Percentiles rank a stretch among this genome's conserved stretches.
Evolutionary conservation across 2,888 invertebrate genomes (phyloP).

Genomic region (Tenthredo distinguenda): DNA sequence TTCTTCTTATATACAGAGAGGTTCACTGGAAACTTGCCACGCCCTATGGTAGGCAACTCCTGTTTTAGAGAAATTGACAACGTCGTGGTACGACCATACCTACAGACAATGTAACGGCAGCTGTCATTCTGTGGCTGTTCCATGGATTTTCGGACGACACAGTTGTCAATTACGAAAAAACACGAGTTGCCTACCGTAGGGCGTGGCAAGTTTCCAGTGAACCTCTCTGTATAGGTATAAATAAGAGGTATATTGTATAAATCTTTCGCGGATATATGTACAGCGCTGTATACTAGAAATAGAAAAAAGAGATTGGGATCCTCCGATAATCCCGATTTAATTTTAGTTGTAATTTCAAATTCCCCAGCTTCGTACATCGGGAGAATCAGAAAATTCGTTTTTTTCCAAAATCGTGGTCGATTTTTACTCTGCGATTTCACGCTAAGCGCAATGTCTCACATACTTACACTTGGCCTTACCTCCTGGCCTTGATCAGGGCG

Average conservation of each 20-base stretch:
- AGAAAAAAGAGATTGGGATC: not conserved
- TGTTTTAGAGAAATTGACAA: no score
- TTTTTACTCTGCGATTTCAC: not conserved
- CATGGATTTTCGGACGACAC: no score
- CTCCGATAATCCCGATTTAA: not conserved
- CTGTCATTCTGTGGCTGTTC: no score
- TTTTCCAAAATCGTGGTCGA: not conserved
- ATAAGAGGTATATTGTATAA: not conserved
- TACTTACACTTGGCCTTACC: not conserved
- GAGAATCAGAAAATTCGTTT: not conserved
- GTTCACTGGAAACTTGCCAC: no score
- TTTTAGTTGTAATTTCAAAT: not conserved
- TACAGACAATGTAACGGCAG: no score
- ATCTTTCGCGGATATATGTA: not conserved
- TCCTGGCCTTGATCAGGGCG: not conserved
- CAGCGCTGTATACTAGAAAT: not conserved
- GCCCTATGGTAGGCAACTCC: no score
- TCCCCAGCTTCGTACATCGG: not conserved
- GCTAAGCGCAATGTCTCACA: not conserved
- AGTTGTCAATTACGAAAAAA: no score
- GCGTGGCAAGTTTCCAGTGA: no score
- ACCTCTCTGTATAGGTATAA: no score
- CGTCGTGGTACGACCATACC: no score
- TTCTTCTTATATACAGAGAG: not conserved
- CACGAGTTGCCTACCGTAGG: no score